Conservation (phyloP, 2,797 vertebrate species). For the Eidolon dupreanum region DNA sequence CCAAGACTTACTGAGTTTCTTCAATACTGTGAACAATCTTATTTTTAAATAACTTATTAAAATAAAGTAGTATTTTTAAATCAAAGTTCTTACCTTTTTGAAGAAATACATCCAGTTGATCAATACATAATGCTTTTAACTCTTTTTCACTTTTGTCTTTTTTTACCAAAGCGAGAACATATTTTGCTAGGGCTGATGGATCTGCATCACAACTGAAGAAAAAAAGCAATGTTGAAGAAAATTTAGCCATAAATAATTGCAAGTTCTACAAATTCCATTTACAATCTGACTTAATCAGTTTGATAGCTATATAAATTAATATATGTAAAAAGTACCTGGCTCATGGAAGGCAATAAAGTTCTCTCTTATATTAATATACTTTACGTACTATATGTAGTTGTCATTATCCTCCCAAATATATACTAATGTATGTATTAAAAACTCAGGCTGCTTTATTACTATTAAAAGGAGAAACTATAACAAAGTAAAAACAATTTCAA, state of each 20-base stretch:
- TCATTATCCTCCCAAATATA: background rate
- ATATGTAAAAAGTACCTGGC: conserved; percentile 17
- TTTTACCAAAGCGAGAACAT: conserved; percentile 98
- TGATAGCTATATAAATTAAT: background rate
- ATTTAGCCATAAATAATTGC: conserved; percentile 12
- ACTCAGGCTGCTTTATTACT: background rate
- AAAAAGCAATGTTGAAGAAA: conserved; percentile 17
- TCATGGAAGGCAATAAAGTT: conserved; percentile 13
- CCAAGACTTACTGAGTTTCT: conserved; percentile 2
- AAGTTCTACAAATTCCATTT: background rate
- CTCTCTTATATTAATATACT: background rate
- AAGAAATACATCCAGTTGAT: conserved; percentile 99
- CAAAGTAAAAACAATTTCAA: background rate
- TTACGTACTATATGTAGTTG: background rate
- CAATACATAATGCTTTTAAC: conserved; percentile 97
- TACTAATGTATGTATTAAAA: background rate
- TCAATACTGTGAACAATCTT: background rate
- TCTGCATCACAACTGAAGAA: conserved; percentile 96
- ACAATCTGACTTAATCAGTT: conserved; percentile 8
- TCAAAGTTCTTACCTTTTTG: conserved; percentile 92
- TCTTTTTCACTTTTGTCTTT: conserved; percentile 99
- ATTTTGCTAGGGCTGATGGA: conserved; percentile 98
- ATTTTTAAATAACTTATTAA: conserved; percentile 44
- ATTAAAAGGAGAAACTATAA: background rate
- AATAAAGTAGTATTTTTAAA: conserved; percentile 46